Evolutionary conservation across 2,888 invertebrate genomes (phyloP).

Genomic region (Chaetogeoica ovagalla): DNA sequence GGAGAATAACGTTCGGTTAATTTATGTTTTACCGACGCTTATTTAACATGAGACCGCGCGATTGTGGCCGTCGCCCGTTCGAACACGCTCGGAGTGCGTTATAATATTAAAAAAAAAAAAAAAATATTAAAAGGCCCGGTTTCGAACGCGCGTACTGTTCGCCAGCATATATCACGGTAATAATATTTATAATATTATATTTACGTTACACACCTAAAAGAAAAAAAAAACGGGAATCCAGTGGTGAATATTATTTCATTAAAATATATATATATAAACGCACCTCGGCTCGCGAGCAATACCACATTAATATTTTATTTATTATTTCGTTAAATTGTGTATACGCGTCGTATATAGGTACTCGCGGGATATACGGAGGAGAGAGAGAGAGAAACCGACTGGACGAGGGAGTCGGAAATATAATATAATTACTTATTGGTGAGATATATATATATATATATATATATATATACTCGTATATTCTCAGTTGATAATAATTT

Average conservation of each 20-base stretch:
- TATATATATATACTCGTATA: not conserved
- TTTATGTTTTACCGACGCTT: not conserved
- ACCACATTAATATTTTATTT: slow-evolving; percentile 27
- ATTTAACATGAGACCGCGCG: not conserved
- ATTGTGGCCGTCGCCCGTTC: not conserved
- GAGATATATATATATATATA: too few relatives aligned
- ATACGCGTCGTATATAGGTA: not conserved
- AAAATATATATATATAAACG: not conserved
- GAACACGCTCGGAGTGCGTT: too few relatives aligned
- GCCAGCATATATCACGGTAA: not conserved
- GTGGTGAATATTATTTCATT: slow-evolving; percentile 25
- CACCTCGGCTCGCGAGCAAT: slow-evolving; percentile 1
- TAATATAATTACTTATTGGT: slow-evolving; percentile 40
- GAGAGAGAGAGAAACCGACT: too few relatives aligned
- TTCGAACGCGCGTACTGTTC: not conserved
- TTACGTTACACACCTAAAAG: not conserved
- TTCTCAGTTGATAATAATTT: not conserved
- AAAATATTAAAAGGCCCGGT: too few relatives aligned
- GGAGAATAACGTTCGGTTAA: not conserved
- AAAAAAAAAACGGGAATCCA: not conserved
- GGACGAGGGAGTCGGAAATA: not conserved
- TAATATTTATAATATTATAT: not conserved
- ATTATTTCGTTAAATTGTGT: slow-evolving; percentile 3
- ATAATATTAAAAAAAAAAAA: too few relatives aligned
- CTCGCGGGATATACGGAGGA: too few relatives aligned